A percentile compares a stretch with the other conserved stretches of the same genome.
Conservation (phyloP, 1,140 invertebrate species). For the Lepidurus arcticus region DNA sequence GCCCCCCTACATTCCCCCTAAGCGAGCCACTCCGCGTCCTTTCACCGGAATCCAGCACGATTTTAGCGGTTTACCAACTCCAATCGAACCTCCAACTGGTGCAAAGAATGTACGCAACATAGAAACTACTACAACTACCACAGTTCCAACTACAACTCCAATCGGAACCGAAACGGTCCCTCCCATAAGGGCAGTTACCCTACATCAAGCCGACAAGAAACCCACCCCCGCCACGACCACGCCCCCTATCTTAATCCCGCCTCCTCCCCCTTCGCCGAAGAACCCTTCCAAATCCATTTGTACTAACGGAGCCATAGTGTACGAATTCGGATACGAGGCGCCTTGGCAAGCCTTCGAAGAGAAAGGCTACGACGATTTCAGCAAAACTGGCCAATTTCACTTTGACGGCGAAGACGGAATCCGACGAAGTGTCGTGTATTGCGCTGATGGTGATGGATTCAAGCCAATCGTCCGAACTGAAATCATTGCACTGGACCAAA, state of each 20-base stretch:
- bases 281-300: neutral
- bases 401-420: constrained; percentile 31
- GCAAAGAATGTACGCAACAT: neutral
- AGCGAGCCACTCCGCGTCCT: constrained; percentile 6
- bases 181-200: neutral
- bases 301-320: constrained; percentile 32
- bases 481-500: neutral
- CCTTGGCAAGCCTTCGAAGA: constrained; percentile 29
- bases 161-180: neutral
- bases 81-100: neutral
- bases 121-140: neutral
- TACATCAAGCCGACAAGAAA: constrained; percentile 13
- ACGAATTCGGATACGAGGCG: constrained; percentile 34
- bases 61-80: neutral
- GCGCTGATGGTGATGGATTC: constrained; percentile 33
- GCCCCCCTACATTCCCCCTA: neutral
- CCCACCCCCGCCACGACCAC: constrained; percentile 26
- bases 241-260: neutral
- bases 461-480: constrained; percentile 28
- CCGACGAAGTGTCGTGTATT: constrained; percentile 29
- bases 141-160: neutral
- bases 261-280: neutral
- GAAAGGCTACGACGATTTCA: constrained; percentile 34
- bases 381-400: constrained; percentile 34
- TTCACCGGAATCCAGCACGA: neutral